Evolutionary conservation across 2,888 invertebrate species (phyloP).

Genomic region (Onthophagus sagittarius): DNA sequence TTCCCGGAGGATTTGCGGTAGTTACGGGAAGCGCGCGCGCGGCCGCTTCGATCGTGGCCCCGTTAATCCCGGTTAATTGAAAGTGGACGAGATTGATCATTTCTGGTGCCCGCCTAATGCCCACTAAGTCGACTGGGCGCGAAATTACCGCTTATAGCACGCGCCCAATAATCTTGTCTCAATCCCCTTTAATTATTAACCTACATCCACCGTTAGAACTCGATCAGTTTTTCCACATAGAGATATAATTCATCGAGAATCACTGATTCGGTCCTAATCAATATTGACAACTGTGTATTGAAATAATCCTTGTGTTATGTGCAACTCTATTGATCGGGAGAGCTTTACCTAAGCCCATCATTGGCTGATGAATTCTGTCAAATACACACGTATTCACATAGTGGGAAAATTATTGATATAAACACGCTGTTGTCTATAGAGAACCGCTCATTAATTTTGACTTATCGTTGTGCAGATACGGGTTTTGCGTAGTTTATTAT

Average conservation of each 20-base stretch:
- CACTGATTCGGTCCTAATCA: not conserved
- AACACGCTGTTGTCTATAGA: not conserved
- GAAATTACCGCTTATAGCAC: not conserved
- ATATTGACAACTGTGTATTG: not conserved
- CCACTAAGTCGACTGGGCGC: not conserved
- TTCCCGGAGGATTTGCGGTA: not conserved
- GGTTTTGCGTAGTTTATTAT: not conserved
- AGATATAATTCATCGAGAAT: not conserved
- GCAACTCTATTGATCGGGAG: not conserved
- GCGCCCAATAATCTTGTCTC: not conserved
- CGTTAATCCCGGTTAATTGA: constrained; percentile 48
- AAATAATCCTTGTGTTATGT: not conserved
- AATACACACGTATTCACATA: not conserved
- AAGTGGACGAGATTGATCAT: constrained; percentile 47
- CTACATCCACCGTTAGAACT: not conserved
- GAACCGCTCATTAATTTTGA: not conserved
- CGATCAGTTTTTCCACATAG: not conserved
- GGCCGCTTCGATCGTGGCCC: constrained; percentile 33
- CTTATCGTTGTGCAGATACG: not conserved
- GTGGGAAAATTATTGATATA: not conserved
- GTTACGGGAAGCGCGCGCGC: constrained; percentile 29
- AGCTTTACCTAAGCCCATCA: not conserved
- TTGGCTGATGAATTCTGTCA: not conserved
- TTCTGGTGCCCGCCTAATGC: constrained; percentile 7
- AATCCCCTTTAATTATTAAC: not conserved